Base-by-base conservation (phyloP, 2,888 invertebrate species). In the Cetonia aurata region DNA sequence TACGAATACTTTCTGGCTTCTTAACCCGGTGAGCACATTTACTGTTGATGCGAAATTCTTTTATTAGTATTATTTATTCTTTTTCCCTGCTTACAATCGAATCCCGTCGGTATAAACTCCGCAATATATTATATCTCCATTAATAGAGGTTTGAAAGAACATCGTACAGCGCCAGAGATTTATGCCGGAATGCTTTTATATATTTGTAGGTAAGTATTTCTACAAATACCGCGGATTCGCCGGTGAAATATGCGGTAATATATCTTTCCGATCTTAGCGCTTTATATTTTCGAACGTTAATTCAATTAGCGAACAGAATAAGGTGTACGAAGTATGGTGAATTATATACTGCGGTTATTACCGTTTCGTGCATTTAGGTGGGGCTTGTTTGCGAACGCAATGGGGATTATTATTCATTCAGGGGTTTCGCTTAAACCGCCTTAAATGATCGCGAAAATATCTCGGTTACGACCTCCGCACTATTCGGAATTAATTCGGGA, bases 141-240 rank as follows among this genome's bases (percentile, higher is more conserved):
- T 62, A 62, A 62, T 62, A 62, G 56, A 33, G 62, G 62, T 62
- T 62, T 48, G 62, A 62, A 48, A 62, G 48, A 62, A 62, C 62
- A 62, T 62, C 62, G 62, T 33, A 33, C 62, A 62, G 33, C 62
- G 56, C 56, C 19, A 31, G 57, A 71, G 71, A 71, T 71, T 71
- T 71, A 71, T 68, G 56, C 41, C 56, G 62, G 68, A 67, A 68
- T 56, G 71, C 71, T 71, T 68, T 71, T 71, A 71, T 71, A 68
- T 62, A 68, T 68, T 52, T 59, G 69, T 69, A 65, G 62, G 68
- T 68, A 69, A 60, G 69, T 69, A 69, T 69, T 69, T 69, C 60
- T 69, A 69, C 62, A 60, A 69, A 69, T 69, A 60, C 62, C 60
- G 52, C 53, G 69, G 62, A 67, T 67, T 67, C 67, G 55, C 56